Conservation (phyloP, 2,113 vertebrate genomes). For the Crotalus viridis region DNA sequence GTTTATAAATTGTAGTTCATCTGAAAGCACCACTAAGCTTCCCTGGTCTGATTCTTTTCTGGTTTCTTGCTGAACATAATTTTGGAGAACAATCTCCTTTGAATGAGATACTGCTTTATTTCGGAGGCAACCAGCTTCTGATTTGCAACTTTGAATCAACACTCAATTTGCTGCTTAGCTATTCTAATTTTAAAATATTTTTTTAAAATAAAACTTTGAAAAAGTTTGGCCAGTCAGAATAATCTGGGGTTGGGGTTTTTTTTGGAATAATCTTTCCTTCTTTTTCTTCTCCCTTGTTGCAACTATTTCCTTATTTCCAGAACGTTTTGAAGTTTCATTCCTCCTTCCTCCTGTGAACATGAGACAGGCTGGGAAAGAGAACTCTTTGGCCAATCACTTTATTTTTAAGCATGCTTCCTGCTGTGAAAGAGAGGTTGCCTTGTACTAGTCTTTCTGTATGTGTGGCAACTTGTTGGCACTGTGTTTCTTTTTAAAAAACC, state of each 20-base stretch:
- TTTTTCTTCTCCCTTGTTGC: background rate
- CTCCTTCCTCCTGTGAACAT: background rate
- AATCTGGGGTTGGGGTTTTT: background rate
- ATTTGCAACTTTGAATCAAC: background rate
- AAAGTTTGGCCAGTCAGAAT: background rate
- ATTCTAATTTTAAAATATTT: background rate
- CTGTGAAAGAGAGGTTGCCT: background rate
- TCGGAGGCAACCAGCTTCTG: background rate
- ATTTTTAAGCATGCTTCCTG: conserved; percentile 36
- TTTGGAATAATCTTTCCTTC: background rate
- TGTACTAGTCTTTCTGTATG: conserved; percentile 5
- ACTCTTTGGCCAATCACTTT: conserved; percentile 43
- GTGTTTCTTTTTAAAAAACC: conserved; percentile 30
- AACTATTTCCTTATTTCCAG: background rate
- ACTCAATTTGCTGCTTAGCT: background rate
- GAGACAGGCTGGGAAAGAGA: background rate
- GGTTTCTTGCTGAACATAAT: fast-evolving
- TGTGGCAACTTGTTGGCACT: conserved; percentile 41
- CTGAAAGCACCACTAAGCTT: background rate
- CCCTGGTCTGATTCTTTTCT: fast-evolving
- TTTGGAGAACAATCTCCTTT: background rate
- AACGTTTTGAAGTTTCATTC: background rate
- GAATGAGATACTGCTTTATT: background rate
- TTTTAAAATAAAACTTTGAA: background rate
- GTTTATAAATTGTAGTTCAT: background rate